Percentiles rank a stretch among this genome's conserved stretches.
These are phyloP conservation scores for Micrasema longulum DNA, from an alignment of 1,140 invertebrate genomes.

Conservation along the genomic window DNA sequence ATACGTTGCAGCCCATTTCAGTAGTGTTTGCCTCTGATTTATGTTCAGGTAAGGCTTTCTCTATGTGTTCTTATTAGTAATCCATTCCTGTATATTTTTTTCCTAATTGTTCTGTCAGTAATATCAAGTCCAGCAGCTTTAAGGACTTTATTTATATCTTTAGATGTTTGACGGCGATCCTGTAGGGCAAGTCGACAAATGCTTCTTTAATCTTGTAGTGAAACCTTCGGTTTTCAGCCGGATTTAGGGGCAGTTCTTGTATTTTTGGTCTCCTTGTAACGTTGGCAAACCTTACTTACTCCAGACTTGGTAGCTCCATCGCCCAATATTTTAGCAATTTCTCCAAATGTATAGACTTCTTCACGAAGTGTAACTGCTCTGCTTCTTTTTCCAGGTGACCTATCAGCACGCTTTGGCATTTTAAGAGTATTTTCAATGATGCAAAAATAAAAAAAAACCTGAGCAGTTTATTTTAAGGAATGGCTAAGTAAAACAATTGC, in stretches of 20 bases:
- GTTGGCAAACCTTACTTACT: neutral
- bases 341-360: neutral
- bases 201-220: neutral
- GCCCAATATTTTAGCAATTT: slow-evolving; percentile 7
- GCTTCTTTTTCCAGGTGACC: no score
- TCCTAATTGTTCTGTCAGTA: neutral
- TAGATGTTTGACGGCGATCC: no score
- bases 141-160: neutral
- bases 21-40: neutral
- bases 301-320: neutral
- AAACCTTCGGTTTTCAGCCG: neutral
- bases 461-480: neutral
- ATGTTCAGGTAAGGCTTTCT: slow-evolving; percentile 1
- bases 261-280: no score
- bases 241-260: neutral
- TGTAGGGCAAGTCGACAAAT: neutral
- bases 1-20: slow-evolving; percentile 7
- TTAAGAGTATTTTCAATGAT: neutral
- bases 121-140: slow-evolving; percentile 10
- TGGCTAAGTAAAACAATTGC: neutral
- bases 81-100: neutral
- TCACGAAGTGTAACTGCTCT: neutral
- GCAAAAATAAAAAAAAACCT: neutral
- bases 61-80: neutral
- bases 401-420: neutral